These are phyloP conservation scores for Lacerta agilis DNA, from an alignment of 2,797 vertebrate species.

Conservation along the genomic window DNA sequence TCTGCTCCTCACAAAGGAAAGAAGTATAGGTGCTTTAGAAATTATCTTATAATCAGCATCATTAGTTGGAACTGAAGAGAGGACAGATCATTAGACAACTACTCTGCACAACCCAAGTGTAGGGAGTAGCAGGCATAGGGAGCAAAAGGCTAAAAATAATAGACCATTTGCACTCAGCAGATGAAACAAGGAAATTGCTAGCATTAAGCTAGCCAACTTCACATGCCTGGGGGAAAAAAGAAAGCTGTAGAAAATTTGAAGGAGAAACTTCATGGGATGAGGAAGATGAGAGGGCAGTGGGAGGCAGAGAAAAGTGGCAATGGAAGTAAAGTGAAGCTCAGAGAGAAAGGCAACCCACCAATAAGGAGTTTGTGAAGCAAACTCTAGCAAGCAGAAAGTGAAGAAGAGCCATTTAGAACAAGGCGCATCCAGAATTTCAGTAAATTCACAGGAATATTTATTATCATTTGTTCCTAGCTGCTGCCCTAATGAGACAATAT, in stretches of 20 bases:
- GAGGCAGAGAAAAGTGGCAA: neutral
- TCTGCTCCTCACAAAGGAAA: neutral
- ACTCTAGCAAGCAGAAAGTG: neutral
- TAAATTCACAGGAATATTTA: neutral
- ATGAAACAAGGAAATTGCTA: slow-evolving; percentile 9
- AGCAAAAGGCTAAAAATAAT: neutral
- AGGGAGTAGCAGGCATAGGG: neutral
- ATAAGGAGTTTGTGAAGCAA: neutral
- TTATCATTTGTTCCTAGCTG: neutral
- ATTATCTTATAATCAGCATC: neutral
- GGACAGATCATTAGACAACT: neutral
- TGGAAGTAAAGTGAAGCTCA: neutral
- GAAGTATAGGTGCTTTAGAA: neutral
- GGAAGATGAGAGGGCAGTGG: neutral
- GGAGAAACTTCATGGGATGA: neutral
- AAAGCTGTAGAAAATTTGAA: neutral
- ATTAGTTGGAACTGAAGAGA: neutral
- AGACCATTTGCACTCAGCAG: neutral
- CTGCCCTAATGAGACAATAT: neutral
- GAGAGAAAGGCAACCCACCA: neutral
- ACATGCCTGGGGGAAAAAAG: neutral
- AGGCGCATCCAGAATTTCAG: neutral
- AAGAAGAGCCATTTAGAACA: neutral
- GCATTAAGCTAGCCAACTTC: neutral
- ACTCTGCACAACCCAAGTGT: neutral